These are phyloP conservation scores for Autographa pulchrina DNA, from an alignment of 2,888 invertebrate species.

Conservation along the genomic window DNA sequence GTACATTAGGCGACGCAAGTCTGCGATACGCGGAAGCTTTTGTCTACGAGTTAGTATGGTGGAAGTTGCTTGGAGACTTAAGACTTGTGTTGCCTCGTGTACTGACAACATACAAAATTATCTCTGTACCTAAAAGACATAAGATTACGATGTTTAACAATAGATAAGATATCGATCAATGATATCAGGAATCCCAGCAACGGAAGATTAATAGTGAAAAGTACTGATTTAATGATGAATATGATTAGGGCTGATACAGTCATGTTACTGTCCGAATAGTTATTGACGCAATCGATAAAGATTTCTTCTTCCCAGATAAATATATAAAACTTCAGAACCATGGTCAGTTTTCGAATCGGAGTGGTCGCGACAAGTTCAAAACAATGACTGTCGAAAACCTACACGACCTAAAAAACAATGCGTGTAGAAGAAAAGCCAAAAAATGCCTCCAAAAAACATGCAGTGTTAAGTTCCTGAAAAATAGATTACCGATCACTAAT, in stretches of 20 bases:
- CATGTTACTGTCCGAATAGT: constrained; percentile 17
- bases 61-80: too few relatives aligned
- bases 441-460: constrained; percentile 73
- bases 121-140: background rate
- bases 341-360: constrained; percentile 30
- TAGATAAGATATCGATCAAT: background rate
- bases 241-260: background rate
- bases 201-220: background rate
- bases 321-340: constrained; percentile 18
- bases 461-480: constrained; percentile 80
- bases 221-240: constrained; percentile 8
- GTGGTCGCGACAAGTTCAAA: constrained; percentile 30
- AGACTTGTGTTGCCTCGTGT: too few relatives aligned
- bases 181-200: background rate
- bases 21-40: too few relatives aligned
- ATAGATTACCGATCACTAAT: constrained; percentile 91
- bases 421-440: constrained; percentile 60
- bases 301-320: constrained; percentile 34
- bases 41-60: too few relatives aligned
- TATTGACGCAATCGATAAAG: constrained; percentile 45
- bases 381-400: constrained; percentile 28
- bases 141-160: background rate
- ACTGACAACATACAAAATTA: background rate
- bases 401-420: constrained; percentile 47
- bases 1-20: too few relatives aligned